Conservation (phyloP, 2,113 vertebrate genomes). For the Poecilia latipinna region DNA sequence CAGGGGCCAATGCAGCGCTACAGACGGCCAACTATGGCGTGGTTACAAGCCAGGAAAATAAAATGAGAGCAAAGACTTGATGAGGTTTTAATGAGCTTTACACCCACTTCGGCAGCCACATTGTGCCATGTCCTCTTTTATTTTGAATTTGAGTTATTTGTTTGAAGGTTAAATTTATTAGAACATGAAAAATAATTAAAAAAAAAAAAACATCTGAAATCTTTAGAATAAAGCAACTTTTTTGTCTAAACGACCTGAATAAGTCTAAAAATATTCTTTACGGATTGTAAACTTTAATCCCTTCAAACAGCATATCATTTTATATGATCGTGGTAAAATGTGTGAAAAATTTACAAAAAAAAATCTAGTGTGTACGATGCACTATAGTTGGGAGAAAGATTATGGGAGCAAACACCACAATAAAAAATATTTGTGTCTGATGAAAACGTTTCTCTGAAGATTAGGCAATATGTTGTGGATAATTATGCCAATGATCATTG, state of each 20-base stretch:
- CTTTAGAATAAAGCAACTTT: neutral
- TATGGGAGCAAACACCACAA: too few species aligned
- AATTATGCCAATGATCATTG: too few species aligned
- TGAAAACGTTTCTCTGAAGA: too few species aligned
- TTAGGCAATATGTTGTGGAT: too few species aligned
- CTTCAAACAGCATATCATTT: neutral
- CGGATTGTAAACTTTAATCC: neutral
- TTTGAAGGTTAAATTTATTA: neutral
- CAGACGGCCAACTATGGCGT: neutral
- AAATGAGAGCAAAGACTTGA: slow-evolving; percentile 1
- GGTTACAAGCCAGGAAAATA: neutral
- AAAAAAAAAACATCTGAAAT: neutral
- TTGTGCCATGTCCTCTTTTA: neutral
- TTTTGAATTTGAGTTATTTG: neutral
- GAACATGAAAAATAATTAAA: neutral
- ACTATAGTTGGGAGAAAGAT: too few species aligned
- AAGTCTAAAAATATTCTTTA: neutral
- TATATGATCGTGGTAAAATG: too few species aligned
- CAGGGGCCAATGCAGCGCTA: neutral
- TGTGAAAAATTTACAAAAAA: too few species aligned
- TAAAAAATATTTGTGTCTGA: too few species aligned
- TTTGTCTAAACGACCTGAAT: neutral
- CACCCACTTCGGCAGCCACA: neutral
- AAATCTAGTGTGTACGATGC: too few species aligned
- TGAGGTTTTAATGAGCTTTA: slow-evolving; percentile 7